Evolutionary conservation across 1,140 invertebrate species (phyloP).

Genomic region (Eufriesea mexicana): DNA sequence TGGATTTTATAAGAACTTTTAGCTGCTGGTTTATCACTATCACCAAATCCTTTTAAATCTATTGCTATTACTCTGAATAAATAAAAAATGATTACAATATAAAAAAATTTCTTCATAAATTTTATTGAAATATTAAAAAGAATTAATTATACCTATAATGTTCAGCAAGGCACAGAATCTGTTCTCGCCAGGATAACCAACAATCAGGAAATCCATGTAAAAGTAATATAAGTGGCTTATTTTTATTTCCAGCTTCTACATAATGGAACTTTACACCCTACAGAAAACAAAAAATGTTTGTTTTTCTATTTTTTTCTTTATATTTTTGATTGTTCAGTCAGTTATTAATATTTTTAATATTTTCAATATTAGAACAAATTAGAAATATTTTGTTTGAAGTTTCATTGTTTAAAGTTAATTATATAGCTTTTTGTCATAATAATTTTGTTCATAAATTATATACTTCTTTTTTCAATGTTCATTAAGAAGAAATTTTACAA

Average conservation of each 20-base stretch:
- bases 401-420: too few relatives aligned
- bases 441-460: too few relatives aligned
- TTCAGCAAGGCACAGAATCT: constrained; percentile 84
- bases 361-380: constrained; percentile 1
- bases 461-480: background rate
- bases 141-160: constrained; percentile 81
- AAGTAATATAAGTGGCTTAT: constrained; percentile 85
- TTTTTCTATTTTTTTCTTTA: background rate
- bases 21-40: constrained; percentile 90
- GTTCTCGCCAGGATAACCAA: constrained; percentile 87
- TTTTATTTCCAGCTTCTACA: constrained; percentile 85
- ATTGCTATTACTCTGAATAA: constrained; percentile 87
- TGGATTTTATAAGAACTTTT: constrained; percentile 85
- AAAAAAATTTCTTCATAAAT: background rate
- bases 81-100: background rate
- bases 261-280: constrained; percentile 90
- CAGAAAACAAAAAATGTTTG: constrained; percentile 34
- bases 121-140: background rate
- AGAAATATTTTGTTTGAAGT: background rate
- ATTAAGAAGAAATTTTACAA: too few relatives aligned
- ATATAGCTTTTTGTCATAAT: too few relatives aligned
- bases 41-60: constrained; percentile 91
- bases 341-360: background rate
- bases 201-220: constrained; percentile 92
- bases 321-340: background rate